Evolutionary conservation across 2,888 invertebrate genomes (phyloP), one percentile per base, ranked within the genome.

Genomic region (Hypsopygia costalis): DNA sequence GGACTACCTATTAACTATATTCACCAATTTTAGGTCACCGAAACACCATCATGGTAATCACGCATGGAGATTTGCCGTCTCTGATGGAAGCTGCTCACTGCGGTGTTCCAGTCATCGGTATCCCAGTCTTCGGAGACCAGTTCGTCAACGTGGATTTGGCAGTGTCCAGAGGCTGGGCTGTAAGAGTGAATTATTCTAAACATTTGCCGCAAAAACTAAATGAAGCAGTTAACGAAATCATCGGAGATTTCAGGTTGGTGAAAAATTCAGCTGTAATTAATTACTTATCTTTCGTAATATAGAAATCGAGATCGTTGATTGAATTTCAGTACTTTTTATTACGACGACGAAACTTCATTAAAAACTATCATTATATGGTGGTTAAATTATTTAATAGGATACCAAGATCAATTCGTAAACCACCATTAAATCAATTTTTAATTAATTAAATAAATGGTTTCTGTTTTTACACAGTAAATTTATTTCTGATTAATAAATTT

Each of bases 1-100:
- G n/a, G n/a, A n/a, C n/a, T n/a, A n/a, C n/a, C n/a, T n/a, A n/a
- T n/a, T n/a, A n/a, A n/a, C n/a, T n/a, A n/a, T n/a, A n/a, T n/a
- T n/a, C n/a, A n/a, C n/a, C n/a, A n/a, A n/a, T n/a, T 49, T 1
- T 51, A 80, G 80, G 53, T 40, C 79, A 80, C 40, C 54, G 65
- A 0, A 78, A 77, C 41, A 63, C 64, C 0, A 34, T 66, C 6
- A 45, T 74, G 21, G 55, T 71, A 34, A 64, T 80, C 11, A 67
- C 57, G 0, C 61, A 71, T 31, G 77, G 73, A 6, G 69, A 65
- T 0, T 43, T 61, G 11, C 44, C 63, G 1, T 67, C 76, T 1
- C 49, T 62, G 25, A 61, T 62, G 36, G 74, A 78, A 36, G 71
- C 77, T 0, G 59, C 62, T 10, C 62, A 68, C 34, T 62, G 63